A percentile compares a stretch with the other conserved stretches of the same genome.
Conservation (phyloP, 2,113 vertebrate genomes). For the Numida meleagris region DNA sequence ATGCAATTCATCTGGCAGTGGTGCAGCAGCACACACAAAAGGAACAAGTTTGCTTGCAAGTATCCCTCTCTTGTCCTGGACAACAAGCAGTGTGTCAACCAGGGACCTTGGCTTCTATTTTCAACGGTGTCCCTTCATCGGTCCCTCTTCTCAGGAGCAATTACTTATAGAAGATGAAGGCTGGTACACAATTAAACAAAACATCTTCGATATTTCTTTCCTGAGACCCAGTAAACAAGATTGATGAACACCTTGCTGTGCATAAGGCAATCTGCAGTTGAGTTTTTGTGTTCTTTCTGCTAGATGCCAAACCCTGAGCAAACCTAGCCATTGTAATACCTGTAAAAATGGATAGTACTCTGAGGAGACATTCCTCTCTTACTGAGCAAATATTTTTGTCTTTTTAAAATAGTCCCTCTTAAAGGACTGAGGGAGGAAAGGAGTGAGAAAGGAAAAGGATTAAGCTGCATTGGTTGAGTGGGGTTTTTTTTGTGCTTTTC, state of each 20-base stretch:
- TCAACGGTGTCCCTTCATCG: neutral
- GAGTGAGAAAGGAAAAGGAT: neutral
- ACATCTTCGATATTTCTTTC: neutral
- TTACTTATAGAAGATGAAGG: neutral
- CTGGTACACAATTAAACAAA: neutral
- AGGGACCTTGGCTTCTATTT: neutral
- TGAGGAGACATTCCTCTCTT: neutral
- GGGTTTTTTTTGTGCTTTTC: neutral
- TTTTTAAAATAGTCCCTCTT: neutral
- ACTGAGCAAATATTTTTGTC: neutral
- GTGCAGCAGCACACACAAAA: rapidly evolving
- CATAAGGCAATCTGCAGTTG: neutral
- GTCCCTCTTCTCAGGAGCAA: neutral
- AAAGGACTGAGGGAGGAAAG: neutral
- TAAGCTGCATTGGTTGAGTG: neutral
- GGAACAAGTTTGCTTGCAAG: neutral
- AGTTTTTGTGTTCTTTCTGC: neutral
- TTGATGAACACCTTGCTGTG: neutral
- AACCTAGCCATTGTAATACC: neutral
- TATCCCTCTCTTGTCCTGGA: neutral
- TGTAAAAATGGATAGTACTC: neutral
- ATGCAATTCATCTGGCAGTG: neutral
- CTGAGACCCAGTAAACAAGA: neutral
- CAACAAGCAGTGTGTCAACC: neutral
- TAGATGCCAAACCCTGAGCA: neutral